phyloP scores from a whole-genome alignment of 1,140 invertebrate genomes.

The Andricus grossulariae region DNA sequence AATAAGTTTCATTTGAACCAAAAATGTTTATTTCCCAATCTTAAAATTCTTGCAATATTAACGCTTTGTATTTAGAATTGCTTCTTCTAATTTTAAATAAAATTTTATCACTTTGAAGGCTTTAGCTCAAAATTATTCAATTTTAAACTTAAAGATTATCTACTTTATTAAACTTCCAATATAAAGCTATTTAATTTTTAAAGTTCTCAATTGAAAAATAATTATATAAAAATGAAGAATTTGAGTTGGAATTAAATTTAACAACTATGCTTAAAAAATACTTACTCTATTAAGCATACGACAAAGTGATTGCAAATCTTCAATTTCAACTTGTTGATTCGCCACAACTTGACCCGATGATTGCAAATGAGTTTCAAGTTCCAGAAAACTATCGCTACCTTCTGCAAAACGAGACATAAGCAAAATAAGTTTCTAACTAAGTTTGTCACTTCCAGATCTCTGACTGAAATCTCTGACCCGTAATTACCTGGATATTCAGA shows the following conservation, averaged over 20 bases:
- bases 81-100: no score
- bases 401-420: conserved; percentile 49
- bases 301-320: conserved; percentile 81
- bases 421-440: background rate
- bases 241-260: background rate
- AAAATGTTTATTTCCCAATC: no score
- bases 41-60: no score
- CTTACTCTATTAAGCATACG: conserved; percentile 80
- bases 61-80: no score
- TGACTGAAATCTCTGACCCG: conserved; percentile 20
- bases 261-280: conserved; percentile 36
- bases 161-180: no score
- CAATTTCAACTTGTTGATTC: conserved; percentile 85
- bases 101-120: no score
- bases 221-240: no score
- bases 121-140: no score
- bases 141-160: no score
- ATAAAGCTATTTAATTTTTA: no score
- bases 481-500: conserved; percentile 63
- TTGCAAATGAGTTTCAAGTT: conserved; percentile 85
- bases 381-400: conserved; percentile 82
- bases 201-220: no score
- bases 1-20: no score
- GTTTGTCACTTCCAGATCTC: background rate
- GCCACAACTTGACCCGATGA: conserved; percentile 84